Evolutionary conservation across 2,888 invertebrate species (phyloP).

Genomic region (Drosophila nr. perissopoda): DNA sequence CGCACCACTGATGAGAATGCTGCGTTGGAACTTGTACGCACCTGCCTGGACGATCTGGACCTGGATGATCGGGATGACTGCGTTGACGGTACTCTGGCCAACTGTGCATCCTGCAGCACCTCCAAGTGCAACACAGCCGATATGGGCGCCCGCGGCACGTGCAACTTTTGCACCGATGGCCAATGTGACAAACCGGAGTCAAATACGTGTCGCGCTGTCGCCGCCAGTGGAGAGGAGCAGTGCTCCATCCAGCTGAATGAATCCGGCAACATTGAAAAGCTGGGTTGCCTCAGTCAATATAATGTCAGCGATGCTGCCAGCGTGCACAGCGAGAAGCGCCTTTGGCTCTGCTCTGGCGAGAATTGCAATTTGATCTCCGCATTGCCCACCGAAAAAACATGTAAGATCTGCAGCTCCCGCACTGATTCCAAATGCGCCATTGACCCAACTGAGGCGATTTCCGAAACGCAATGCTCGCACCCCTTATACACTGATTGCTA

Average conservation of each 20-base stretch:
- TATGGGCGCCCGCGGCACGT: slow-evolving; percentile 71
- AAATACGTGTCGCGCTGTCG: slow-evolving; percentile 67
- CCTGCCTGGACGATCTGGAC: slow-evolving; percentile 81
- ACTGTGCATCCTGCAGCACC: slow-evolving; percentile 68
- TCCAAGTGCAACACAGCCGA: slow-evolving; percentile 67
- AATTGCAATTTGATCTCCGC: slow-evolving; percentile 75
- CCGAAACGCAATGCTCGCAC: slow-evolving; percentile 56
- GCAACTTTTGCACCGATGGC: slow-evolving; percentile 71
- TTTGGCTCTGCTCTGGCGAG: slow-evolving; percentile 76
- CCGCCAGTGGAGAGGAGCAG: slow-evolving; percentile 59
- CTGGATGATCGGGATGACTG: slow-evolving; percentile 72
- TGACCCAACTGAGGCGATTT: slow-evolving; percentile 36
- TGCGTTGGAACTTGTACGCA: slow-evolving; percentile 71
- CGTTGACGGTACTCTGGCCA: slow-evolving; percentile 28
- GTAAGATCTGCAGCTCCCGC: slow-evolving; percentile 74
- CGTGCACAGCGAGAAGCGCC: slow-evolving; percentile 57
- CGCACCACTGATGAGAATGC: slow-evolving; percentile 64
- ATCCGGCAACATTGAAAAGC: slow-evolving; percentile 40
- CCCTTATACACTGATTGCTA: slow-evolving; percentile 75
- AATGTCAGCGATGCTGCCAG: slow-evolving; percentile 59
- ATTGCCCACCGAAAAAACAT: slow-evolving; percentile 57
- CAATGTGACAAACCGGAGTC: slow-evolving; percentile 63
- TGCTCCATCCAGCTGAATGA: slow-evolving; percentile 76
- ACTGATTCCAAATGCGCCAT: slow-evolving; percentile 72
- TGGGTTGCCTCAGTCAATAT: slow-evolving; percentile 80